Percentiles rank a stretch among this genome's conserved stretches.
These are phyloP conservation scores for Euthynnus affinis DNA, from an alignment of 2,797 vertebrate species.

Conservation along the genomic window DNA sequence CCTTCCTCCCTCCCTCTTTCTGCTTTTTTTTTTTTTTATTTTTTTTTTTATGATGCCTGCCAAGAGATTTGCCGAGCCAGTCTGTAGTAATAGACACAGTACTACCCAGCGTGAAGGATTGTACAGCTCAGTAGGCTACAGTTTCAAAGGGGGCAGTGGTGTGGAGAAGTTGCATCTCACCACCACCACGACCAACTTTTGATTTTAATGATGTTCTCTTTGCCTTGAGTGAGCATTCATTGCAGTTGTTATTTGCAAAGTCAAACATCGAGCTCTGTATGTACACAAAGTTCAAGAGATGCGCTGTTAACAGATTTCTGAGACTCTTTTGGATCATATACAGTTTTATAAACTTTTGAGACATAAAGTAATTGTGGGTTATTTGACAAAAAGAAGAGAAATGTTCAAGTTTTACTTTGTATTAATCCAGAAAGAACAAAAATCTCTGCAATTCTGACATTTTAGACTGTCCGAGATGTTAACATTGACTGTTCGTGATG, in stretches of 20 bases:
- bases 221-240: conserved; percentile 49
- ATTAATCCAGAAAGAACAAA: conserved; percentile 5
- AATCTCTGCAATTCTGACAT: background rate
- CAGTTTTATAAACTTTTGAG: background rate
- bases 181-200: conserved; percentile 46
- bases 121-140: conserved; percentile 60
- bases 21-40: conserved; percentile 36
- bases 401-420: conserved; percentile 18
- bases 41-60: conserved; percentile 54
- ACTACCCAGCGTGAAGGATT: conserved; percentile 64
- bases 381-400: conserved; percentile 17
- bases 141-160: conserved; percentile 69
- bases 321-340: background rate
- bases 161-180: conserved; percentile 60
- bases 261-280: conserved; percentile 51
- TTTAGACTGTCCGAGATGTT: background rate
- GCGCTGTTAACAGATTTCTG: background rate
- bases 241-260: conserved; percentile 55
- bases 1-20: conserved; percentile 15
- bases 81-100: conserved; percentile 66
- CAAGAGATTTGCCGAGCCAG: conserved; percentile 64
- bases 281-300: conserved; percentile 45
- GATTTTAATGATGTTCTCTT: conserved; percentile 75
- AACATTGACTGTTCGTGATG: background rate
- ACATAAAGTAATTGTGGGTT: conserved; percentile 2